A percentile compares a stretch with the other conserved stretches of the same genome.
phyloP scores from a whole-genome alignment of 1,140 invertebrate genomes.

The Nilaparvata lugens region DNA sequence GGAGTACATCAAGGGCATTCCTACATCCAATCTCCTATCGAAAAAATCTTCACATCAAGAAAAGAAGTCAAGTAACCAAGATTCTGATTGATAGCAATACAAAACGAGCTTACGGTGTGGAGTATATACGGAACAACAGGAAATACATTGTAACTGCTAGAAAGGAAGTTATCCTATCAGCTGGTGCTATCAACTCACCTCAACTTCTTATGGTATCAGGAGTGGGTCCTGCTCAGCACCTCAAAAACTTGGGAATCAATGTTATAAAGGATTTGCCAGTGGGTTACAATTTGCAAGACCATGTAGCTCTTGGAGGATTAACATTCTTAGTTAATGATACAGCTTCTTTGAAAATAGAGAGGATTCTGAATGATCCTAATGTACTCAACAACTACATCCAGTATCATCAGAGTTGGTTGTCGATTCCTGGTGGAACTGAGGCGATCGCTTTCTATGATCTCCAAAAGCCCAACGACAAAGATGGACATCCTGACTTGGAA shows the following conservation, averaged over 20 bases:
- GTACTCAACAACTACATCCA: constrained; percentile 39
- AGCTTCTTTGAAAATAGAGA: constrained; percentile 22
- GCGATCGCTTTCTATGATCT: constrained; percentile 65
- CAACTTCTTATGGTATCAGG: constrained; percentile 75
- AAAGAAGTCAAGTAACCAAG: constrained; percentile 53
- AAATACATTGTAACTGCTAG: constrained; percentile 46
- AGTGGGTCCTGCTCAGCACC: constrained; percentile 60
- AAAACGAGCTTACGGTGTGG: constrained; percentile 54
- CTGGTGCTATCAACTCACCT: constrained; percentile 63
- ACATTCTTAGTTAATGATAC: constrained; percentile 52
- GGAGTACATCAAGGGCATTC: constrained; percentile 64
- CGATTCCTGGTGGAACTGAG: constrained; percentile 71
- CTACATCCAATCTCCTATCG: constrained; percentile 52
- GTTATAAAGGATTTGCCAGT: constrained; percentile 61
- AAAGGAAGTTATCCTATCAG: constrained; percentile 68
- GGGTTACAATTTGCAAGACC: constrained; percentile 70
- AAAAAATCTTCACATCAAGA: constrained; percentile 54
- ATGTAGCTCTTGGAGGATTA: constrained; percentile 58
- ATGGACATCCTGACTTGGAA: constrained; percentile 66
- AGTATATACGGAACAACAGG: constrained; percentile 44
- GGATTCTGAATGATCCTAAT: constrained; percentile 24
- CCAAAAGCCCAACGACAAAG: constrained; percentile 47
- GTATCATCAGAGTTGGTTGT: constrained; percentile 55
- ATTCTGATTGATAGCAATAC: constrained; percentile 57
- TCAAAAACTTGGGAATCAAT: constrained; percentile 46